Conservation (phyloP, 1,140 invertebrate genomes). For the Bombus balteatus region DNA sequence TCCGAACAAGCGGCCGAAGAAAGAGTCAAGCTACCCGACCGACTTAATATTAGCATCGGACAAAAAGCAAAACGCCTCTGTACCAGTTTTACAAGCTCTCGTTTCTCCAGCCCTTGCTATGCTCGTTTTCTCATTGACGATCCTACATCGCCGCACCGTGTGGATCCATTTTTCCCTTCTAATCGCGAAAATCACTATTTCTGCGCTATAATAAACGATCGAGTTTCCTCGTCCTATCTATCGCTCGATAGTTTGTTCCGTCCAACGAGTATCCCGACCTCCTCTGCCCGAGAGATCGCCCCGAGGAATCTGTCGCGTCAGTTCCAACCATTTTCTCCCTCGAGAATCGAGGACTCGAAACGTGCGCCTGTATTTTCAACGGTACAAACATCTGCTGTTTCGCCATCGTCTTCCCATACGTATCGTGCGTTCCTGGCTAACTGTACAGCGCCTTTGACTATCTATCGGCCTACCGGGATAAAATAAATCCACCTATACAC, state of each 20-base stretch:
- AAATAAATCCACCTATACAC: conserved; percentile 12
- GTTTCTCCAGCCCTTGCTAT: not conserved
- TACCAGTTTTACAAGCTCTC: conserved; percentile 41
- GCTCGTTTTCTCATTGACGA: not conserved
- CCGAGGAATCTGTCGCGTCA: conserved; percentile 7
- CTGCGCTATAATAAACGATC: conserved; percentile 26
- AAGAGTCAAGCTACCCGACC: not conserved
- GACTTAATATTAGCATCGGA: conserved; percentile 19
- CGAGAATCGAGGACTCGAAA: conserved; percentile 8
- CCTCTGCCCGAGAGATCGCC: not conserved
- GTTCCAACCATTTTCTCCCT: conserved; percentile 13
- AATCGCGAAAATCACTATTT: conserved; percentile 41
- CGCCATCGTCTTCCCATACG: conserved; percentile 5
- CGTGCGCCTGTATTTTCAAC: conserved; percentile 36
- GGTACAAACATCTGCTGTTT: conserved; percentile 52
- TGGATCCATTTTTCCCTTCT: conserved; percentile 19
- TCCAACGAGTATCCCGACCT: not conserved
- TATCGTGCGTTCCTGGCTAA: conserved; percentile 40
- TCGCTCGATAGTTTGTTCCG: not conserved
- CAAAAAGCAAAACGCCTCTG: conserved; percentile 10
- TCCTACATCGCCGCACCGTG: not conserved
- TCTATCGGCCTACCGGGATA: conserved; percentile 18
- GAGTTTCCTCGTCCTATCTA: conserved; percentile 28
- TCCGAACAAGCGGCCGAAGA: not conserved
- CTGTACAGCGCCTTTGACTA: conserved; percentile 41